These are phyloP conservation scores for Saccostrea glomerata DNA, from an alignment of 1,140 invertebrate genomes.

Conservation along the genomic window DNA sequence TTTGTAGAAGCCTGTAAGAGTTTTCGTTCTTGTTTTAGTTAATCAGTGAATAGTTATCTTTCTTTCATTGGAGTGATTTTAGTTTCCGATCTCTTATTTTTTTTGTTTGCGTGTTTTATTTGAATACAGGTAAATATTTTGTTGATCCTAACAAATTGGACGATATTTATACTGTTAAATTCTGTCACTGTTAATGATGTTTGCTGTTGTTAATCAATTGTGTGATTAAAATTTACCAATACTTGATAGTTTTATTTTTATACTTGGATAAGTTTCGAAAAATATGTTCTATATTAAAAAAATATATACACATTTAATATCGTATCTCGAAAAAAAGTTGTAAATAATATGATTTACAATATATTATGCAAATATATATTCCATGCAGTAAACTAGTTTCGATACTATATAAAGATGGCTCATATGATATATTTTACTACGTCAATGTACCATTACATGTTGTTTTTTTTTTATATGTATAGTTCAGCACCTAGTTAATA, in stretches of 20 bases:
- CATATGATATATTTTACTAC: no score
- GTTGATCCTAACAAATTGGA: not conserved
- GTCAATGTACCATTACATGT: no score
- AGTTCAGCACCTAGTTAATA: no score
- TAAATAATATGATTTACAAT: no score
- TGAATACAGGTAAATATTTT: slow-evolving; percentile 1
- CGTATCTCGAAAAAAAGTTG: no score
- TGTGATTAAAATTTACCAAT: not conserved
- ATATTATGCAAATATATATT: no score
- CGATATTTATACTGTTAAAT: not conserved
- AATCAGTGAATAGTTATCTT: not conserved
- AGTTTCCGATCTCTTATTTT: not conserved
- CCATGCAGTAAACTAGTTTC: no score
- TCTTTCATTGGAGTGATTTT: not conserved
- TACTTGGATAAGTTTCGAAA: no score
- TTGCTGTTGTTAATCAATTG: slow-evolving; percentile 28
- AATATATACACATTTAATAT: no score
- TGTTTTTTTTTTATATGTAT: no score
- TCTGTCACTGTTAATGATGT: slow-evolving; percentile 16
- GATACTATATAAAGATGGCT: no score
- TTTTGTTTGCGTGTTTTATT: not conserved
- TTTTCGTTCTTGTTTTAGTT: slow-evolving; percentile 3
- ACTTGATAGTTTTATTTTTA: not conserved
- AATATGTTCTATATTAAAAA: no score
- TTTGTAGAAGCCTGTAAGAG: not conserved